Base-by-base conservation (phyloP, 2,888 invertebrate species). In the Charanyca ferruginea region DNA sequence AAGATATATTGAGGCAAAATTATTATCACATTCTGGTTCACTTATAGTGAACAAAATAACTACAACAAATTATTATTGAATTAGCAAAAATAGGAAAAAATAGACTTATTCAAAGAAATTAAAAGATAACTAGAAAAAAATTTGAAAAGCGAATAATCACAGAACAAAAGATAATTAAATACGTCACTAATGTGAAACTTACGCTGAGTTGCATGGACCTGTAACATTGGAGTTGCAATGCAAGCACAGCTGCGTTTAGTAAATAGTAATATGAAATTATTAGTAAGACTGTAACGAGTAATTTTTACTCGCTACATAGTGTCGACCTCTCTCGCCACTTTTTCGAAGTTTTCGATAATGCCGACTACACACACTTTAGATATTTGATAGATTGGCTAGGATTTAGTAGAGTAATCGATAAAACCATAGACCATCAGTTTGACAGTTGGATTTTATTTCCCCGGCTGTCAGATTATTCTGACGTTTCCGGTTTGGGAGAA, bases 31-130 rank as follows among this genome's bases (percentile, higher is more conserved):
- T 62, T 62, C 54, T 53, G 53, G 47, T 52, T 52, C 52, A 52
- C 52, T 52, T 52, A 62, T 62, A 53, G 52, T 61, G 42, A 61
- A 61, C 51, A 61, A 60, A 61, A 61, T 35, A 61, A 61, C 61
- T 61, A 61, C 61, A 44, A 61, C 61, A 52, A 61, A 51, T 61
- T 61, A 61, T 61, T 61, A 61, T 58, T 58, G 57, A 47, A 58
- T 58, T 58, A 58, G 57, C 57, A 58, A 58, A 58, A 58, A 58
- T 58, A 58, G 57, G 57, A 58, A 58, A 58, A 58, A 58, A 58
- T 45, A 20, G 57, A 58, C 47, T 58, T 58, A 58, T 58, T 58
- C 57, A 58, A 58, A 58, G 47, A 58, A 22, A 44, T 57, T 45
- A 57, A 57, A 28, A 57, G 45, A 57, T 52, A 52, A 52, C 51